Conservation (phyloP, 2,888 invertebrate species). For the Maniola hyperantus region DNA sequence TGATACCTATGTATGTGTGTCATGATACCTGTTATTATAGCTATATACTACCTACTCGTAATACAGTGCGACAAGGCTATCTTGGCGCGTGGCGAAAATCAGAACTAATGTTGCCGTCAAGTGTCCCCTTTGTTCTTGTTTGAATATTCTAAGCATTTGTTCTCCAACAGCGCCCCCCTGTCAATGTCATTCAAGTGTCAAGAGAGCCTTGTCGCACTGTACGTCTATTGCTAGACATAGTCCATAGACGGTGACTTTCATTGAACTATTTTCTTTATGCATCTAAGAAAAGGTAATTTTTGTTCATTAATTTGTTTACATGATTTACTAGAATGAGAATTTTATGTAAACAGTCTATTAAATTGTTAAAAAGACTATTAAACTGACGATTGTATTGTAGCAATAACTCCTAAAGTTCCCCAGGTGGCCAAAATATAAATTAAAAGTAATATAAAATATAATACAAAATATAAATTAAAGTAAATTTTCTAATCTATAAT, state of each 20-base stretch:
- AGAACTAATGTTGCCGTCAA: too few relatives aligned
- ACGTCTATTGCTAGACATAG: background rate
- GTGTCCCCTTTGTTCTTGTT: too few relatives aligned
- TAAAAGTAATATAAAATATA: background rate
- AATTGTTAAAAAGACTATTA: background rate
- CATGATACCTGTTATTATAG: background rate
- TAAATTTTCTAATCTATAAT: background rate
- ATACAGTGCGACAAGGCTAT: too few relatives aligned
- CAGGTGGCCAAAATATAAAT: background rate
- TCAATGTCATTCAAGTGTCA: too few relatives aligned
- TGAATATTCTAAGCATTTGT: too few relatives aligned
- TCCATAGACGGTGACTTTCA: background rate
- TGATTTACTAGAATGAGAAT: background rate
- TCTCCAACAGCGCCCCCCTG: too few relatives aligned
- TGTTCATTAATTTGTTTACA: background rate
- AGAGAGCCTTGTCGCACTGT: too few relatives aligned
- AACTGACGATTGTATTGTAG: background rate
- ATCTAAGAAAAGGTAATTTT: background rate
- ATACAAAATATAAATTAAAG: too few relatives aligned
- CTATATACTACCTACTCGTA: background rate
- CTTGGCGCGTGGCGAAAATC: too few relatives aligned
- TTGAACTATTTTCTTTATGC: background rate
- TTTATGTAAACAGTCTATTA: background rate
- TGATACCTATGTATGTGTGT: background rate
- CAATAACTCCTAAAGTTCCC: background rate